phyloP scores from a whole-genome alignment of 2,113 vertebrate genomes.

The Ciconia maguari region DNA sequence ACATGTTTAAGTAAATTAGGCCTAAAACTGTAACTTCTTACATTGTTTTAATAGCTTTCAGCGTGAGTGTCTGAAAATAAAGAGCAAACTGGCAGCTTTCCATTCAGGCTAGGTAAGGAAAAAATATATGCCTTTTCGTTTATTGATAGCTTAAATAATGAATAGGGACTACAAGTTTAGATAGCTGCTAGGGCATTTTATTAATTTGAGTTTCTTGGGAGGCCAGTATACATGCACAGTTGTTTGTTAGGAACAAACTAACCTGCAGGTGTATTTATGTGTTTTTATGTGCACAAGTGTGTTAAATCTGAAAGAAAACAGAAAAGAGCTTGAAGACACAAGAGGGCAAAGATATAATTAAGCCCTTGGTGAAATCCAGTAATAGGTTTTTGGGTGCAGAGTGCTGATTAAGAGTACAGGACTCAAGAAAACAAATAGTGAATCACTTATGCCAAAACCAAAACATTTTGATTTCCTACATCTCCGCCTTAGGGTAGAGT shows the following conservation, averaged over 20 bases:
- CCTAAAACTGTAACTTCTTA: not conserved
- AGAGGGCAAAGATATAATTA: not conserved
- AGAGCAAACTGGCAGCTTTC: not conserved
- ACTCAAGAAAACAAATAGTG: not conserved
- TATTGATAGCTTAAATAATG: constrained; percentile 11
- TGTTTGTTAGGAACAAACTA: not conserved
- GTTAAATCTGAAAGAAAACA: not conserved
- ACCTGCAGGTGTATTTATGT: not conserved
- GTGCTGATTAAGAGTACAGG: not conserved
- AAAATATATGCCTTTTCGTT: not conserved
- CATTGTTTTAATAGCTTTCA: not conserved
- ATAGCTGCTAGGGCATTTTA: not conserved
- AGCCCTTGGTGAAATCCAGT: not conserved
- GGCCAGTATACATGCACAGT: not conserved
- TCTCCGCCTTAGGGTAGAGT: not conserved
- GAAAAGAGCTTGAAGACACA: not conserved
- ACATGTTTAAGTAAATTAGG: not conserved
- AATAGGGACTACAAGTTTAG: not conserved
- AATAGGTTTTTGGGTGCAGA: not conserved
- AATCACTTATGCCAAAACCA: not conserved
- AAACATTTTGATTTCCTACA: not conserved
- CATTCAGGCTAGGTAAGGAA: not conserved
- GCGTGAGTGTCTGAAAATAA: not conserved
- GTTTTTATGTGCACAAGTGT: not conserved
- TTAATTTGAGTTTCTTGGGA: not conserved